Evolutionary conservation across 2,888 invertebrate genomes (phyloP).

Genomic region (Machimus rusticus): DNA sequence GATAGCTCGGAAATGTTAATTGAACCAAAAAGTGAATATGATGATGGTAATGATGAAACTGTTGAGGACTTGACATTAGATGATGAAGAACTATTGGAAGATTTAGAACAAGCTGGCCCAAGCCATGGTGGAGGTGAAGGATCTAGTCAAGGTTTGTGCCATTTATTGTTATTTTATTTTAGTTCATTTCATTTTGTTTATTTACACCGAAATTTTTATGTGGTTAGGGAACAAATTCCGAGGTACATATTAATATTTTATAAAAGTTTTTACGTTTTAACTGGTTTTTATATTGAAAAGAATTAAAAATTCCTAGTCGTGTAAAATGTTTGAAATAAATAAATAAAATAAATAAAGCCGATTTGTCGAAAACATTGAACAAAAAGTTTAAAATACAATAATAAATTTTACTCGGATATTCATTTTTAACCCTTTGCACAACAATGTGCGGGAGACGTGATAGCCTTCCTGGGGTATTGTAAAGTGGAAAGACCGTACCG

Average conservation of each 20-base stretch:
- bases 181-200: background rate
- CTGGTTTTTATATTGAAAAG: too few relatives aligned
- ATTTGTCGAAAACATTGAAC: too few relatives aligned
- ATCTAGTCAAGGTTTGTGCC: conserved; percentile 71
- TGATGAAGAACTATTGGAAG: conserved; percentile 79
- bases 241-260: too few relatives aligned
- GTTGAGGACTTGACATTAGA: conserved; percentile 86
- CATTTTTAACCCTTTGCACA: background rate
- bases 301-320: too few relatives aligned
- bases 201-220: background rate
- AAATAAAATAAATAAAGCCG: too few relatives aligned
- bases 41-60: conserved; percentile 74
- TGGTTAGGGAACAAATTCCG: background rate
- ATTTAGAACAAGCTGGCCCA: conserved; percentile 76
- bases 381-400: too few relatives aligned
- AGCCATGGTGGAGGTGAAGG: conserved; percentile 72
- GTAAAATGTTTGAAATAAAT: too few relatives aligned
- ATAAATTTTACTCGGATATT: too few relatives aligned
- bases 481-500: background rate
- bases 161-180: conserved; percentile 15
- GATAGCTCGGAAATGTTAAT: conserved; percentile 60
- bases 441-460: background rate
- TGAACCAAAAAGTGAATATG: conserved; percentile 79
- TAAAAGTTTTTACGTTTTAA: too few relatives aligned
- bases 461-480: background rate